phyloP scores from a whole-genome alignment of 2,888 invertebrate species.

The Cheiracanthium punctorium region DNA sequence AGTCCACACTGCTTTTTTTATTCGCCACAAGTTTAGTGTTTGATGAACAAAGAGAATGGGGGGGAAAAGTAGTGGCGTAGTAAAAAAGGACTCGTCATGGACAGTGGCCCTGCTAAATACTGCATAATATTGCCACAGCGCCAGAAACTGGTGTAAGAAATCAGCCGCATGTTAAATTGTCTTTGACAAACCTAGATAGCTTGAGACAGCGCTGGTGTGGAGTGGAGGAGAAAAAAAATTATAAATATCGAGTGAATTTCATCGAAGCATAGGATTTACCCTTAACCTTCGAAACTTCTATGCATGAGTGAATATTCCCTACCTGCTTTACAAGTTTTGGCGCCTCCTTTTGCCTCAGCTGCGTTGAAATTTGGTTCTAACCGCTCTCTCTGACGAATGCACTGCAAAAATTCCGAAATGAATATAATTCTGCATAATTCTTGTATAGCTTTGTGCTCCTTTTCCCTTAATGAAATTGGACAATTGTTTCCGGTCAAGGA shows the following conservation, averaged over 20 bases:
- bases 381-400: not conserved
- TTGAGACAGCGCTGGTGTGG: not conserved
- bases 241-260: not conserved
- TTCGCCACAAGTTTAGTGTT: too few species aligned
- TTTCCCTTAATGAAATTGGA: too few species aligned
- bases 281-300: not conserved
- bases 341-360: not conserved
- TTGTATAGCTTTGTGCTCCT: too few species aligned
- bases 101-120: not conserved
- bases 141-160: not conserved
- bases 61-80: too few species aligned
- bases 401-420: too few species aligned
- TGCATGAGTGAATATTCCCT: not conserved
- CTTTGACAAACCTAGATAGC: not conserved
- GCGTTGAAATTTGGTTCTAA: not conserved
- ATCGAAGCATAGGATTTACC: slow-evolving; percentile 5
- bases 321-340: not conserved
- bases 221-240: not conserved
- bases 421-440: too few species aligned
- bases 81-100: not conserved
- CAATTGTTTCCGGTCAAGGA: too few species aligned
- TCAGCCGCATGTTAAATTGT: slow-evolving; percentile 25
- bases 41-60: too few species aligned
- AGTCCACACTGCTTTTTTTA: too few species aligned
- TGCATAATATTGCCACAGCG: not conserved